Base-by-base conservation (phyloP, 92 coral and sea anemone species). In the Montipora capitata region DNA sequence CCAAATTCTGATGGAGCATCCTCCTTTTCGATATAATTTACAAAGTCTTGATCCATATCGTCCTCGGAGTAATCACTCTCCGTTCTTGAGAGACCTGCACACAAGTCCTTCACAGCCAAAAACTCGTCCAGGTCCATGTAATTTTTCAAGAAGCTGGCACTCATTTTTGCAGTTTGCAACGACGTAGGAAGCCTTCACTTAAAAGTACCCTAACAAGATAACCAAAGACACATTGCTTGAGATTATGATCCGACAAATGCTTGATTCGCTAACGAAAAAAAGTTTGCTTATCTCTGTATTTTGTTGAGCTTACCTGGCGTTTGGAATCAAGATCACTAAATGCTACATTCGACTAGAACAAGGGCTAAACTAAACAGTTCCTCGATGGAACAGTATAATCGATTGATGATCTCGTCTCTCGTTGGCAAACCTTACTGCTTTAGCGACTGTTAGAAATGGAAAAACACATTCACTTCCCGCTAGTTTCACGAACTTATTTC, bases 71-170 rank as follows among this genome's bases (percentile, higher is more conserved):
- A 81, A 49, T 91, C 94, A 58, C 84, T 59, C 45, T 91, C 94
- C 41, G 92, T 80, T 58, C 89, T 84, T 8, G 92, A 52, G 11
- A 91, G 81, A 57, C 86, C 91, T 0, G 78, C 81, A 54, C 94
- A 91, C 1, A 91, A 18, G 8, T 77, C 91, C 67, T 74, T 81
- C 17, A 89, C 87, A 7, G 92, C 79, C 63, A 92, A 57, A 49
- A 92, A 92, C 74, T 92, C 95, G 40, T 92, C 95, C n/a, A 92
- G 49, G 84, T 88, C 95, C 95, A 92, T 92, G 70, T 77, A 92
- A 78, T 88, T 92, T 52, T 92, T 85, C 80, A 78, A 77, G n/a
- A 84, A 45, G 72, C 67, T 85, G 9, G 51, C 51, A 43, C 5
- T 72, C 87, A 83, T 83, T 13, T 38, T 59, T 38, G 81, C 13